A percentile compares a stretch with the other conserved stretches of the same genome.
These are phyloP conservation scores for Pristionchus exspectatus DNA, from an alignment of 2,888 invertebrate species.

Conservation along the genomic window DNA sequence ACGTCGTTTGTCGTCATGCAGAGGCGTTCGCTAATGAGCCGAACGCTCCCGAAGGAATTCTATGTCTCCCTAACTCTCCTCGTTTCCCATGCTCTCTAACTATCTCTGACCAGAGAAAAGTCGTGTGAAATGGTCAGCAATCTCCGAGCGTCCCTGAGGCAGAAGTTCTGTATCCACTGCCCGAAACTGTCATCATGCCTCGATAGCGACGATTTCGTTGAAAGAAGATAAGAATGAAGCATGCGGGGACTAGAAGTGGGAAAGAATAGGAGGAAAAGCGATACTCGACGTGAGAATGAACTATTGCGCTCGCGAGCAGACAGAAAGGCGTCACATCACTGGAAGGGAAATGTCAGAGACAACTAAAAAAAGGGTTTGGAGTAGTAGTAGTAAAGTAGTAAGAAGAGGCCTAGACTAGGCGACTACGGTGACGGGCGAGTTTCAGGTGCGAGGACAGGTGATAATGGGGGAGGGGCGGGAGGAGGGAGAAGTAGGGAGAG, in stretches of 20 bases:
- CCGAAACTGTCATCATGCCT: background rate
- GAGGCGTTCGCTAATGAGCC: slow-evolving; percentile 28
- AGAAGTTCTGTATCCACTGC: background rate
- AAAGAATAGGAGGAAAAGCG: background rate
- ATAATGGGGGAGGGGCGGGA: background rate
- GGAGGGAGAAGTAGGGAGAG: background rate
- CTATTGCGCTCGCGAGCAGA: background rate
- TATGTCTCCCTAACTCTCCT: background rate
- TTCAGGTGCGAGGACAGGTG: background rate
- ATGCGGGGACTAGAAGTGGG: background rate
- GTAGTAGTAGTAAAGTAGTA: slow-evolving; percentile 6
- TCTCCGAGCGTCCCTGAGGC: background rate
- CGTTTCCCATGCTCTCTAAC: too few species aligned
- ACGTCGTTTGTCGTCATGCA: background rate
- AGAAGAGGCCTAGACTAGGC: background rate
- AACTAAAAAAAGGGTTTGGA: background rate
- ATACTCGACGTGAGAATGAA: background rate
- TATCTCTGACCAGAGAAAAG: background rate
- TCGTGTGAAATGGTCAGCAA: background rate
- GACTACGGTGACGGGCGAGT: slow-evolving; percentile 14
- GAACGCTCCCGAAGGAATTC: background rate
- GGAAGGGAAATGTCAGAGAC: background rate
- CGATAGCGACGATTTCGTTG: slow-evolving; percentile 1
- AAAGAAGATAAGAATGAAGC: slow-evolving; percentile 37
- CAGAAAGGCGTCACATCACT: background rate